Conservation (phyloP, 2,888 invertebrate genomes). For the Opisthograptis luteolata region DNA sequence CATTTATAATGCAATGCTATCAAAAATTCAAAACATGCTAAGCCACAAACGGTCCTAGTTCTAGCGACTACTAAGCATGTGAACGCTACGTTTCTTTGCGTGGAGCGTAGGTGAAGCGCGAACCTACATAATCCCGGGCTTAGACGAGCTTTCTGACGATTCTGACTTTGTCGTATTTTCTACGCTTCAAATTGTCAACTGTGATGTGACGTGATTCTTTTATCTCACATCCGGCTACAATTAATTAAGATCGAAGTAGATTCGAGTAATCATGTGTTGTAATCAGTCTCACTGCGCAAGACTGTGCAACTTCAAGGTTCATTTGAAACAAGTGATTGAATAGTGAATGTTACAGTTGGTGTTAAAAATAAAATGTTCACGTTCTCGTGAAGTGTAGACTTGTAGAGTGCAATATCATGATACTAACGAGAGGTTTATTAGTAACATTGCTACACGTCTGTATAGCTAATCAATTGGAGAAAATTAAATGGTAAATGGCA, state of each 20-base stretch:
- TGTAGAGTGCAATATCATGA: slow-evolving; percentile 41
- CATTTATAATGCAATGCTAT: too few relatives aligned
- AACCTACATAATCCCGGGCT: too few relatives aligned
- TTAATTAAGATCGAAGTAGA: slow-evolving; percentile 50
- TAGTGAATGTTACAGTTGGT: slow-evolving; percentile 47
- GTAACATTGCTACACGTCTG: slow-evolving; percentile 50
- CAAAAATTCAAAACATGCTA: too few relatives aligned
- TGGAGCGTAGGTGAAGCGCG: too few relatives aligned
- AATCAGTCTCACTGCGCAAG: slow-evolving; percentile 40
- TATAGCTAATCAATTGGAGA: slow-evolving; percentile 53
- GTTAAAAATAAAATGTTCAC: too few relatives aligned
- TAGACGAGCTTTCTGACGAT: slow-evolving; percentile 2
- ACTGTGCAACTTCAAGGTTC: slow-evolving; percentile 37
- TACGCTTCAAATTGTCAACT: slow-evolving; percentile 48
- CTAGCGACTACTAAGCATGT: too few relatives aligned
- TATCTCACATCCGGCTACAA: slow-evolving; percentile 53
- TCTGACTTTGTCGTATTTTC: slow-evolving; percentile 37
- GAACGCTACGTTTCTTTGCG: too few relatives aligned
- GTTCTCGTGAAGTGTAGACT: slow-evolving; percentile 23
- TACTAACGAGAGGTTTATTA: slow-evolving; percentile 51
- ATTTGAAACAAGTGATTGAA: slow-evolving; percentile 40
- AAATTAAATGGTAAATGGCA: too few relatives aligned
- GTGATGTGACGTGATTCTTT: slow-evolving; percentile 30
- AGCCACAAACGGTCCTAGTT: too few relatives aligned
- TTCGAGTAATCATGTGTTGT: slow-evolving; percentile 41